phyloP scores from a whole-genome alignment of 2,888 invertebrate genomes.

The Drosophila mimica region DNA sequence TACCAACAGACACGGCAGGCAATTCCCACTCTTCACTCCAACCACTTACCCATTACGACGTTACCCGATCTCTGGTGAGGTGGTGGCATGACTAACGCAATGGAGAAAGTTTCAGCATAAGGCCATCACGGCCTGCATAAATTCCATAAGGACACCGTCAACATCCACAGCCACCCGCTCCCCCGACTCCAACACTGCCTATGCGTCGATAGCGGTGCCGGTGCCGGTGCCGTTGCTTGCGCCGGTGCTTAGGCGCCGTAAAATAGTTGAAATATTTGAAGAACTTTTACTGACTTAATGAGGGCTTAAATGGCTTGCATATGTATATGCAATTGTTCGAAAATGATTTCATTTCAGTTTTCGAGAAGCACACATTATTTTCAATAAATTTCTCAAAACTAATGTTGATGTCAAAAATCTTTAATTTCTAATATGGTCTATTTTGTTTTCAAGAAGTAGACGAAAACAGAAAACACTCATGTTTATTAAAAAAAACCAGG shows the following conservation, averaged over 20 bases:
- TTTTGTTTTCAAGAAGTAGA: no score
- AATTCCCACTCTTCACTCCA: slow-evolving; percentile 11
- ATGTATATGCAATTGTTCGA: slow-evolving; percentile 58
- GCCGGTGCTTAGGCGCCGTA: slow-evolving; percentile 64
- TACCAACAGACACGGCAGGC: slow-evolving; percentile 45
- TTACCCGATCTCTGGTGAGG: slow-evolving; percentile 29
- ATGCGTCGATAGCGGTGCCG: slow-evolving; percentile 27
- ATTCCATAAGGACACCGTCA: slow-evolving; percentile 63
- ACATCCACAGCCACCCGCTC: slow-evolving; percentile 12
- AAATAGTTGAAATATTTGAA: slow-evolving; percentile 69
- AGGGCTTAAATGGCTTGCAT: slow-evolving; percentile 69
- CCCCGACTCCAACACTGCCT: slow-evolving; percentile 12
- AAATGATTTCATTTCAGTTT: slow-evolving; percentile 32
- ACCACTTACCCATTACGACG: slow-evolving; percentile 38
- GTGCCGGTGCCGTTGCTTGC: slow-evolving; percentile 5
- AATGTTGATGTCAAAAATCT: not conserved
- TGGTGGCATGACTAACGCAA: slow-evolving; percentile 48
- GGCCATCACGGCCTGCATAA: slow-evolving; percentile 62
- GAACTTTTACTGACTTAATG: slow-evolving; percentile 67
- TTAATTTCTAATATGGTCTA: no score
- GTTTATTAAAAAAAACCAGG: not conserved
- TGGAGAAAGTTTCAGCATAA: slow-evolving; percentile 58
- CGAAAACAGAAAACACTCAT: no score
- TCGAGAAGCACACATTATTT: slow-evolving; percentile 8
- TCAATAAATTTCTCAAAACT: not conserved